Base-by-base conservation (phyloP, 2,797 vertebrate genomes). In the Acipenser transmontanus region DNA sequence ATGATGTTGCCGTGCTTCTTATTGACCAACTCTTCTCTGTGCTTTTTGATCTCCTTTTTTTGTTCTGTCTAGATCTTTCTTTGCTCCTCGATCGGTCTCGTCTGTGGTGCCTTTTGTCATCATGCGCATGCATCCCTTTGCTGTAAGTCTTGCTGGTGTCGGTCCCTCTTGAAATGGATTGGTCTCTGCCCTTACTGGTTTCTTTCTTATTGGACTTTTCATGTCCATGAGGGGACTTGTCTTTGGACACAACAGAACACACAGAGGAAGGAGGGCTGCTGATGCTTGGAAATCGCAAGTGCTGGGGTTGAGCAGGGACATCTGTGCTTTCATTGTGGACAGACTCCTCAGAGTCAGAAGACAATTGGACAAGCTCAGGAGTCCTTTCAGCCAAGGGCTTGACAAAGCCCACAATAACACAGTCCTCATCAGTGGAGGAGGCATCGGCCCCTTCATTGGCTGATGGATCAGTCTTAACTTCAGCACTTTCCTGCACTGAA, bases 331-430 rank as follows among this genome's bases (percentile, higher is more conserved):
- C 87, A 7, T 87, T 89, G 56, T 71, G 76, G 12, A 80, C 72
- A 3, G 91, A 91, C 11, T 89, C 89, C 14, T 94, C 93, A 0
- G 89, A 89, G 76, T 97, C 88, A 0, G 95, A 98, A 12, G 95
- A 95, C 50, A 99, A 87, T 67, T 94, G 88, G 62, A 97, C 91
- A 66, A 99, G 84, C 80, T 98, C 95, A 51, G 96, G 96, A 1
- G 95, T 99, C 73, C 95, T 92, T 66, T 98, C 93, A 47, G 81
- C 75, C 57, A 89, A 78, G 0, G 97, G 91, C 69, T 97, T 98
- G 57, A 97, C 90, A 70, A 91, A 95, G 6, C 93, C 88, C 13
- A 98, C 80, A 63, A 98, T 93, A 56, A 98, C 78, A 75, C 96
- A 98, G 70, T 94, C 95, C 6, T 94, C 92, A 0, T 81, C 86